Conservation (phyloP, 2,888 invertebrate genomes). For the Caenorhabditis sinica region DNA sequence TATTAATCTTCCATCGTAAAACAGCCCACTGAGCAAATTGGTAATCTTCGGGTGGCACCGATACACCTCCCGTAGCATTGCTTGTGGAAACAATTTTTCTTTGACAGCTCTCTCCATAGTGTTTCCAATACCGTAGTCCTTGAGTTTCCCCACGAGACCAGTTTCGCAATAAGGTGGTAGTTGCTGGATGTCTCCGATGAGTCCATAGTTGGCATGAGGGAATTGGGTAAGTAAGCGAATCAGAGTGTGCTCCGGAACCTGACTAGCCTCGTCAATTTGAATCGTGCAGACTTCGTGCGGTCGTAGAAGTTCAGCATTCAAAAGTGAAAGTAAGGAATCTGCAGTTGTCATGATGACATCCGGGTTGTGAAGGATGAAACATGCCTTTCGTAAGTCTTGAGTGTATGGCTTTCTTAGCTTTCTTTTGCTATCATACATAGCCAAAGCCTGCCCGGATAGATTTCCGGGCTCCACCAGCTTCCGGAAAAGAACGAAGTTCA, state of each 20-base stretch:
- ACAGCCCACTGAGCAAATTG: slow-evolving; percentile 3
- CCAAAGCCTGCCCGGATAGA: background rate
- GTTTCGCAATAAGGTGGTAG: slow-evolving; percentile 28
- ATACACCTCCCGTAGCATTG: slow-evolving; percentile 17
- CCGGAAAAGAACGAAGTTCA: background rate
- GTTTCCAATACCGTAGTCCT: slow-evolving; percentile 36
- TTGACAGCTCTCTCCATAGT: slow-evolving; percentile 25
- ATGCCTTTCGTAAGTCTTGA: background rate
- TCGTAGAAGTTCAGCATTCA: background rate
- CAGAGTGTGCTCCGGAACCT: slow-evolving; percentile 6
- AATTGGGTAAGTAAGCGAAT: background rate
- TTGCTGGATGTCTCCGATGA: slow-evolving; percentile 24
- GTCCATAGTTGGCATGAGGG: slow-evolving; percentile 10
- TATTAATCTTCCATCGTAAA: background rate
- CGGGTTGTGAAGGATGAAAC: slow-evolving; percentile 15
- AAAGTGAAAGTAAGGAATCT: background rate
- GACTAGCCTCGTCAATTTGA: slow-evolving; percentile 42
- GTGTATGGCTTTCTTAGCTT: too few relatives aligned
- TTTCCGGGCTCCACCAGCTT: background rate
- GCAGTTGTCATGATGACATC: slow-evolving; percentile 13
- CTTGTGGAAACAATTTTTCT: slow-evolving; percentile 4
- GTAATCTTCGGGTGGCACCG: slow-evolving; percentile 20
- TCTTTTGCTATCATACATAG: background rate
- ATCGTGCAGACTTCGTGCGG: background rate
- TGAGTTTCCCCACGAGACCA: background rate